phyloP scores from a whole-genome alignment of 2,113 vertebrate species.

The Pardalotus punctatus region DNA sequence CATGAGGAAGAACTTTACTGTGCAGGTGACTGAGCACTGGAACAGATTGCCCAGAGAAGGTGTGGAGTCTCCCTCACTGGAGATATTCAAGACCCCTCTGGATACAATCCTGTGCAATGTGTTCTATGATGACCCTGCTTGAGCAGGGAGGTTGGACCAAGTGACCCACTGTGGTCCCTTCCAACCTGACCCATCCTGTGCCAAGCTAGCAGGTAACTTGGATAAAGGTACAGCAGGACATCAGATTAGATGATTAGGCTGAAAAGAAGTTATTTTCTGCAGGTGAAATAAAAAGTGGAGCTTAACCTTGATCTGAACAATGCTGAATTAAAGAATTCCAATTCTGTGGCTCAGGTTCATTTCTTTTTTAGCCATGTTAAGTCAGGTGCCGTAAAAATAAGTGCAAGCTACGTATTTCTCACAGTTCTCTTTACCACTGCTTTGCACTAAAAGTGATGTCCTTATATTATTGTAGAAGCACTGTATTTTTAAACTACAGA shows the following conservation, averaged over 20 bases:
- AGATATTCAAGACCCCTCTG: not conserved
- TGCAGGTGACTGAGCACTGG: rapidly evolving
- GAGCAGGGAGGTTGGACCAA: not conserved
- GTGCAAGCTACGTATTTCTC: not conserved
- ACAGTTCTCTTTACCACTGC: not conserved
- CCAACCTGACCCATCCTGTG: not conserved
- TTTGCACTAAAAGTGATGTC: not conserved
- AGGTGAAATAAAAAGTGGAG: not conserved
- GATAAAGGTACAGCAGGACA: not conserved
- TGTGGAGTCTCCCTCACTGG: not conserved
- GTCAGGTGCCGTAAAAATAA: not conserved
- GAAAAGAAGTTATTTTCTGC: not conserved
- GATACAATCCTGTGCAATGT: not conserved
- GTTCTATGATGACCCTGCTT: not conserved
- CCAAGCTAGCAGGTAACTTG: not conserved
- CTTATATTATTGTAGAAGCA: not conserved
- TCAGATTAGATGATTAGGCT: not conserved
- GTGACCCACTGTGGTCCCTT: not conserved
- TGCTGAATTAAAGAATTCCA: not conserved
- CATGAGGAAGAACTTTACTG: not conserved
- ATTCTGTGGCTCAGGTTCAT: not conserved
- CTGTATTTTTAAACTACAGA: constrained; percentile 32
- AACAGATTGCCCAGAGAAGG: not conserved
- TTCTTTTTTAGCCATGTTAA: not conserved
- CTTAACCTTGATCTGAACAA: not conserved